Base-by-base conservation (phyloP, 2,888 invertebrate genomes). In the Campoplex nolae region DNA sequence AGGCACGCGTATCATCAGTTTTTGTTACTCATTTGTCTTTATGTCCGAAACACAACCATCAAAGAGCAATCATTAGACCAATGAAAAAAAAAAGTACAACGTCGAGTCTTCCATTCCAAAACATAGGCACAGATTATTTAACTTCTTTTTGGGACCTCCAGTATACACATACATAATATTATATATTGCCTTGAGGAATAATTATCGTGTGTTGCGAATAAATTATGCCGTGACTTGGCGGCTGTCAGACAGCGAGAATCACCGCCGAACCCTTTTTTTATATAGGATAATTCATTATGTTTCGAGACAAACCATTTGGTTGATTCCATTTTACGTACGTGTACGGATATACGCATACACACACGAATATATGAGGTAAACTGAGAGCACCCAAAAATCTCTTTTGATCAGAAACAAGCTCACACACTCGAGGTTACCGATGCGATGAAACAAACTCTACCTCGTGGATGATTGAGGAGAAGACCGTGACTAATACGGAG, bases 171-270 rank as follows among this genome's bases (percentile, higher is more conserved):
- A 35, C 56, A 56, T 28, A 42, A 32, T 32, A 62, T 62, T 62
- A 32, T 38, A 23, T 67, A 28, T 56, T 62, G 86, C 86, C 86
- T 42, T 42, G 35, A 81, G 84, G 84, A 86, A 81, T 84, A 86
- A 86, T 86, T 84, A 86, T 86, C 77, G 73, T 84, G 76, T 58
- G 86, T 81, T 84, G 86, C 67, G 80, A 86, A 83, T 86, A 86
- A 76, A 83, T 86, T 74, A 86, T 81, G 58, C 80, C 77, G 73
- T 86, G 84, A 77, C 84, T 81, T 62, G 71, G 84, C 84, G 67
- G 80, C 86, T 81, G 80, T 81, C 86, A 81, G 81, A 67, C n/a
- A 42, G 18, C 51, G 65, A 81, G 73, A 81, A 84, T 71, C 80
- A 86, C 77, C 68, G 79, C 86, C 83, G 77, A 71, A 77, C 80